Evolutionary conservation across 92 coral and sea anemone genomes (phyloP), one percentile per base, ranked within the genome.

Genomic region (Actinostola sp.): DNA sequence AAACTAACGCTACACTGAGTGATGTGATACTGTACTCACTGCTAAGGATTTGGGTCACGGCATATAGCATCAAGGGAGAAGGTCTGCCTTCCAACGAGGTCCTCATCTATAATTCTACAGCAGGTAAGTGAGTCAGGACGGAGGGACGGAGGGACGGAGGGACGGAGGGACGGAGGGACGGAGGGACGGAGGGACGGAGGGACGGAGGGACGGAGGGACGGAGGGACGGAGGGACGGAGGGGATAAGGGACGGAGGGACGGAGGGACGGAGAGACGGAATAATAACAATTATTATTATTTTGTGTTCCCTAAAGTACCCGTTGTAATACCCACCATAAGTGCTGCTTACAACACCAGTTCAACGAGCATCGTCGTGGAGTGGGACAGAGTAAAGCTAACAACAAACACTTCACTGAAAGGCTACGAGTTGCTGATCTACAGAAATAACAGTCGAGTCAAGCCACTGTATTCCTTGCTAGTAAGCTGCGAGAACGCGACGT

Each of bases 281-380:
- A 46, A 3, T 3, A 13, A 45, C 34, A 15, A 20, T 13, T 2
- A 26, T 16, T 19, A 32, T 70, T 42, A n/a, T 53, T 53, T 2
- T 25, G 25, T 66, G 10, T 31, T n/a, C 38, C 27, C 10, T 48
- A n/a, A 3, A 73, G 79, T 35, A 32, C 81, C 81, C 24, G 14
- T 15, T 11, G 81, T 24, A 0, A 36, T n/a, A 28, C 81, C 81
- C n/a, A 44, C 29, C 4, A 75, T 63, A n/a, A 64, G 27, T 8
- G 58, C 48, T 36, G 83, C 73, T 32, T 67, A 26, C 52, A 83
- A 90, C 66, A 79, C 84, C 27, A 90, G 87, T 67, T 86, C 89
- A 15, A 86, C 92, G 29, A 73, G 86, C 21, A 73, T 90, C 23
- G 62, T 36, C 15, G 70, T 86, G n/a, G 74, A 77, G 29, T 86